Evolutionary conservation across 2,113 vertebrate genomes (phyloP).

Genomic region (Hymenochirus boettgeri): DNA sequence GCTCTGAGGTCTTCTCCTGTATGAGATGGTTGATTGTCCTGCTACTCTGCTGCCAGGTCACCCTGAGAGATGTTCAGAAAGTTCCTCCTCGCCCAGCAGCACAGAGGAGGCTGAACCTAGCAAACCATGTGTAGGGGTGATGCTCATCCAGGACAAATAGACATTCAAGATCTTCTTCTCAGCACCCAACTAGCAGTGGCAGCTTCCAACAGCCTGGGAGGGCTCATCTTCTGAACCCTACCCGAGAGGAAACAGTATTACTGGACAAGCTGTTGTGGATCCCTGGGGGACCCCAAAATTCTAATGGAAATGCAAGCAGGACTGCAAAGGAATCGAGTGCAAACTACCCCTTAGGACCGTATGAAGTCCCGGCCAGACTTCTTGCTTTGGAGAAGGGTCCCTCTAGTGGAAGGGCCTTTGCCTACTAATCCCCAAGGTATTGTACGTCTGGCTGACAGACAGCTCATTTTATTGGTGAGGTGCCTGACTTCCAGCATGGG

Average conservation of each 20-base stretch:
- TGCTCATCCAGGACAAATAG: conserved; percentile 33
- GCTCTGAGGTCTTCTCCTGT: neutral
- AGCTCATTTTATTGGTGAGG: conserved; percentile 74
- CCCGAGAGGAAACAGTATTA: conserved; percentile 26
- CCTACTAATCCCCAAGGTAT: conserved; percentile 45
- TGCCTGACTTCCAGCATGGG: conserved; percentile 65
- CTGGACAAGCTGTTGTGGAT: conserved; percentile 47
- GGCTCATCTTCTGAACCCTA: neutral
- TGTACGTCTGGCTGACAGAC: conserved; percentile 68
- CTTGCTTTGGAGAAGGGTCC: conserved; percentile 54
- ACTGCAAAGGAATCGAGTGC: conserved; percentile 72
- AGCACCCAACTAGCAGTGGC: conserved; percentile 12
- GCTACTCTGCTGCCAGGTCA: neutral
- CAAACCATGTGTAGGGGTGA: conserved; percentile 16
- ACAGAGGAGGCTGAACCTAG: neutral
- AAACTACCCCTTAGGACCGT: conserved; percentile 62
- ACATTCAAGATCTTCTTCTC: conserved; percentile 13
- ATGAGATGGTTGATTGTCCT: conserved; percentile 1
- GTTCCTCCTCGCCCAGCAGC: conserved; percentile 17
- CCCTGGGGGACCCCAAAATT: conserved; percentile 35
- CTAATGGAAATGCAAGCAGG: conserved; percentile 55
- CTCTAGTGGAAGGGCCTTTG: conserved; percentile 48
- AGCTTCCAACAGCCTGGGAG: conserved; percentile 8
- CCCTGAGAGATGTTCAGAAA: conserved; percentile 27
- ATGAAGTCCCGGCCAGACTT: conserved; percentile 50